A percentile compares a stretch with the other conserved stretches of the same genome.
phyloP scores from a whole-genome alignment of 2,797 vertebrate species.

The Rhinogobio ventralis region DNA sequence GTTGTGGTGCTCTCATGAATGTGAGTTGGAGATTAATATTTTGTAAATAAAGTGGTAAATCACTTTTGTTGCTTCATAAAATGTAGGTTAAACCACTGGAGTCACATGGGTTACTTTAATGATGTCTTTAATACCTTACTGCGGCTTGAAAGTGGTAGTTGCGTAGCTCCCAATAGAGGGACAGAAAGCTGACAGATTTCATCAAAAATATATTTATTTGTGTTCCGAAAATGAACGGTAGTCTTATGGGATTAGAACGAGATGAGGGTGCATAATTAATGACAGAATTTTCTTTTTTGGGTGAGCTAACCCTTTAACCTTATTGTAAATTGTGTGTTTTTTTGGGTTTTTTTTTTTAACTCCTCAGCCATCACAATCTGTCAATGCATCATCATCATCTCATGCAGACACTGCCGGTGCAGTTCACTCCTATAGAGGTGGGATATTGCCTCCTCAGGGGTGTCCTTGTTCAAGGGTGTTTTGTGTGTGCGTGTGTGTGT shows the following conservation, averaged over 20 bases:
- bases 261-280: neutral
- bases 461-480: conserved; percentile 70
- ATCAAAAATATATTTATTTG: neutral
- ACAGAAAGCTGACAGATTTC: too few species aligned
- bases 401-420: conserved; percentile 20
- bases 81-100: too few species aligned
- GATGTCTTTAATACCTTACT: too few species aligned
- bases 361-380: neutral
- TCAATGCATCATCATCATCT: conserved; percentile 15
- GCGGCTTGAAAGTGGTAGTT: too few species aligned
- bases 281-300: neutral
- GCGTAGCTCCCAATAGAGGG: neutral
- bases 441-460: conserved; percentile 73
- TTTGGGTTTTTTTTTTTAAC: neutral
- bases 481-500: neutral
- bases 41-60: neutral
- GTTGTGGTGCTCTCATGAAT: too few species aligned
- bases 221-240: neutral
- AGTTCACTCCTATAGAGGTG: conserved; percentile 69
- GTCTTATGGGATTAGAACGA: too few species aligned
- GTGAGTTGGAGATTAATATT: neutral
- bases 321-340: too few species aligned
- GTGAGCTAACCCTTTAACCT: neutral
- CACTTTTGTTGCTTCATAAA: too few species aligned
- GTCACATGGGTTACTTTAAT: too few species aligned